Percentiles rank a stretch among this genome's conserved stretches.
These are phyloP conservation scores for Drosophila buzzatii DNA, from an alignment of 2,888 invertebrate species.

Conservation along the genomic window DNA sequence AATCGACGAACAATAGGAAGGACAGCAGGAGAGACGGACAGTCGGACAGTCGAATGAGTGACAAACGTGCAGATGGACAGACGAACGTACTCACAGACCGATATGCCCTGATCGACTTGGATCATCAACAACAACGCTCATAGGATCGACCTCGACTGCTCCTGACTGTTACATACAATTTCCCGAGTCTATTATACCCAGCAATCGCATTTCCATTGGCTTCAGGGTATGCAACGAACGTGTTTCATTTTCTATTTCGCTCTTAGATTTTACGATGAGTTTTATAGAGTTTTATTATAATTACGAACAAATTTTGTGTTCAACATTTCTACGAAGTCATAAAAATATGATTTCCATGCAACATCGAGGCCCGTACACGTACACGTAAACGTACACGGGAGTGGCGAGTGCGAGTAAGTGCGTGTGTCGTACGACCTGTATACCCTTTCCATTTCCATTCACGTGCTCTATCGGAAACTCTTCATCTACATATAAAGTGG, in stretches of 20 bases:
- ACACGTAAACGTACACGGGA: conserved; percentile 32
- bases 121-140: not conserved
- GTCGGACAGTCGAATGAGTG: not conserved
- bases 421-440: conserved; percentile 55
- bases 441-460: conserved; percentile 23
- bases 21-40: not conserved
- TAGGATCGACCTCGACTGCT: not conserved
- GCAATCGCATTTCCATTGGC: not conserved
- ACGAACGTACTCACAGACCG: not conserved
- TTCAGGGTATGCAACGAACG: not conserved
- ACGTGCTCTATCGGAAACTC: conserved; percentile 43
- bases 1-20: not conserved
- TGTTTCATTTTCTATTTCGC: conserved; percentile 38
- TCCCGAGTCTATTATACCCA: not conserved
- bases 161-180: not conserved
- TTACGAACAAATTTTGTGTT: conserved; percentile 73
- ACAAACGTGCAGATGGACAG: not conserved
- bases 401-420: conserved; percentile 17
- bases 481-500: conserved; percentile 50
- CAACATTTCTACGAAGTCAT: conserved; percentile 70
- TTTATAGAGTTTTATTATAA: conserved; percentile 80
- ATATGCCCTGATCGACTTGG: not conserved
- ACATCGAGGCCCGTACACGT: conserved; percentile 29
- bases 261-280: conserved; percentile 62
- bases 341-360: conserved; percentile 66